Conservation (phyloP, 2,797 vertebrate species). For the Moxostoma hubbsi region DNA sequence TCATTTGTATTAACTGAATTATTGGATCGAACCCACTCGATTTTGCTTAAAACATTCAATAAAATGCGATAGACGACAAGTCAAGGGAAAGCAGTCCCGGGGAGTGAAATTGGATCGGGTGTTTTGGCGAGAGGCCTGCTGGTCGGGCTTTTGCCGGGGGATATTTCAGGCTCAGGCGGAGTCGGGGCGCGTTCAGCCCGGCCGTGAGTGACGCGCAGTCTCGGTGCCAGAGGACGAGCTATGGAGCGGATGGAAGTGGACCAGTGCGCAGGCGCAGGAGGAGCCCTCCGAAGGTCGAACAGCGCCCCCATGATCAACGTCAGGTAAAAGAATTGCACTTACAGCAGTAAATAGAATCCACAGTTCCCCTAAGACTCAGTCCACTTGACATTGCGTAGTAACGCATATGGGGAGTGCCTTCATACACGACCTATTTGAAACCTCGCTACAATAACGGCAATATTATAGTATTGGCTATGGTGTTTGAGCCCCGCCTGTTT, state of each 20-base stretch:
- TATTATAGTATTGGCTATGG: too few relatives aligned
- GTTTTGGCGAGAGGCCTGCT: constrained; percentile 77
- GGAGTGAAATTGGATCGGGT: constrained; percentile 61
- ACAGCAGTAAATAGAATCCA: background rate
- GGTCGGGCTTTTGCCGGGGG: constrained; percentile 81
- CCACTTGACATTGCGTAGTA: too few relatives aligned
- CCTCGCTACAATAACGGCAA: too few relatives aligned
- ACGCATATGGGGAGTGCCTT: too few relatives aligned
- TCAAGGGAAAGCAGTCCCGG: constrained; percentile 53
- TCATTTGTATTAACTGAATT: constrained; percentile 3
- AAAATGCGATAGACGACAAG: constrained; percentile 68
- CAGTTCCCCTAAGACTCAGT: too few relatives aligned
- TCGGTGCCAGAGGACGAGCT: constrained; percentile 61
- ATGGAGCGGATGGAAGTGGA: constrained; percentile 86
- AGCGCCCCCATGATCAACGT: constrained; percentile 85
- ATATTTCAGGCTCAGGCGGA: constrained; percentile 69
- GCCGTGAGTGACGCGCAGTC: constrained; percentile 56
- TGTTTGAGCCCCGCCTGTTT: too few relatives aligned
- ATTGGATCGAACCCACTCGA: background rate
- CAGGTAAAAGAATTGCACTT: constrained; percentile 71
- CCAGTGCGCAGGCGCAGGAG: constrained; percentile 84
- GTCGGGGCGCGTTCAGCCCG: constrained; percentile 58
- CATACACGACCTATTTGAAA: too few relatives aligned
- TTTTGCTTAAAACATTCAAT: background rate
- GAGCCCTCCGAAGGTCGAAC: constrained; percentile 80